Base-by-base conservation (phyloP, 1,140 invertebrate species). In the Drosophila paulistorum region DNA sequence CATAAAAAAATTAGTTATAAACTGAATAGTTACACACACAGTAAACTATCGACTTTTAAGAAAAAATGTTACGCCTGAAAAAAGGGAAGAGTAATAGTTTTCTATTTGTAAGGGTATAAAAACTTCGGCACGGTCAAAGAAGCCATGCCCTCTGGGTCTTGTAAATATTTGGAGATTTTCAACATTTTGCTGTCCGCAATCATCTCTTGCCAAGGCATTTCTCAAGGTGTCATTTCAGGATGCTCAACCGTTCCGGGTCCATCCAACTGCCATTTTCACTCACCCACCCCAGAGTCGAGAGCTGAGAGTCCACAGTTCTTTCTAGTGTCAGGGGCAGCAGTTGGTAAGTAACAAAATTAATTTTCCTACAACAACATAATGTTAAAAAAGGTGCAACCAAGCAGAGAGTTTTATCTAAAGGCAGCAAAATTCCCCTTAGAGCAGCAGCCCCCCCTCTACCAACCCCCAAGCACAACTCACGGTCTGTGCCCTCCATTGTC, bases 281-380 rank as follows among this genome's bases (percentile, higher is more conserved):
- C 42, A 26, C 60, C 39, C 57, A 55, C 41, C 58, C 30, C 20
- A 33, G 26, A 11, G 30, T 23, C n/a, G 11, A 30, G 26, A 7
- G 30, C 11, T 3, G 2, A 30, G 37, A n/a, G 6, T 55, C 57
- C 68, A 57, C 33, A 9, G 59, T 48, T 30, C 37, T 54, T 66
- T 71, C 58, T 51, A 37, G 39, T 48, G 65, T 67, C 23, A 35
- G 42, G 59, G 82, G 83, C 60, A 89, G 71, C 83, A 87, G 79
- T 81, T 83, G 81, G 77, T 78, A 75, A 82, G 71, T 81, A 89
- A 72, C 84, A 83, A 89, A 89, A 89, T 89, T 89, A 89, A 89
- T 89, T 89, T 89, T 89, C 77, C 60, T 77, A 77, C 83, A 79
- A 83, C 68, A 65, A 73, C 65, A 70, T 61, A 83, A 77, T 77